phyloP scores from a whole-genome alignment of 1,140 invertebrate genomes.

The Sitobion miscanthi region DNA sequence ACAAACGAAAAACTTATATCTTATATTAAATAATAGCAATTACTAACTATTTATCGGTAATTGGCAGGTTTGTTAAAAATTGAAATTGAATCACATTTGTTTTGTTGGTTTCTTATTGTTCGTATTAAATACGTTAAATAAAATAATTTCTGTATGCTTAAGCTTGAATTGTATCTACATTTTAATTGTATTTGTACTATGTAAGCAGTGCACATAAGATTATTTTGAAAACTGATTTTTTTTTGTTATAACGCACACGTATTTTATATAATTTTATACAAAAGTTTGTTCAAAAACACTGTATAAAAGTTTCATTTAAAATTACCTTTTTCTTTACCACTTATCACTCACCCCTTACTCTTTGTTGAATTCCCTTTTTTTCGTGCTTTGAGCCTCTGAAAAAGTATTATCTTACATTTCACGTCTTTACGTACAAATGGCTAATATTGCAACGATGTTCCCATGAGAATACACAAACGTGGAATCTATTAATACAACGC shows the following conservation, averaged over 20 bases:
- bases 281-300: not conserved
- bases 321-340: conserved; percentile 9
- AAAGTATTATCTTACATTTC: conserved; percentile 30
- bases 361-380: conserved; percentile 1
- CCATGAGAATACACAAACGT: not conserved
- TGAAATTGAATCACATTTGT: too few species aligned
- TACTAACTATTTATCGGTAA: too few species aligned
- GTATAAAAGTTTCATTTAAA: conserved; percentile 13
- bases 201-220: not conserved
- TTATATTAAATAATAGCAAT: too few species aligned
- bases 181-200: not conserved
- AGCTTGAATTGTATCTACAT: not conserved
- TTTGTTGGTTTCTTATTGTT: too few species aligned
- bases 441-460: not conserved
- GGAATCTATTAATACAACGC: not conserved
- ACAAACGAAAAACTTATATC: too few species aligned
- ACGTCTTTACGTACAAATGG: not conserved
- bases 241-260: not conserved
- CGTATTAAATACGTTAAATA: not conserved
- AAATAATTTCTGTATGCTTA: not conserved
- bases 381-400: not conserved
- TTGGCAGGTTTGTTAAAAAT: too few species aligned
- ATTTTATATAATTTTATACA: not conserved
- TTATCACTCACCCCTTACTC: not conserved
- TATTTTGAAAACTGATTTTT: not conserved